Evolutionary conservation across 2,888 invertebrate species (phyloP), one percentile per base, ranked within the genome.

Genomic region (Orthosia gothica): DNA sequence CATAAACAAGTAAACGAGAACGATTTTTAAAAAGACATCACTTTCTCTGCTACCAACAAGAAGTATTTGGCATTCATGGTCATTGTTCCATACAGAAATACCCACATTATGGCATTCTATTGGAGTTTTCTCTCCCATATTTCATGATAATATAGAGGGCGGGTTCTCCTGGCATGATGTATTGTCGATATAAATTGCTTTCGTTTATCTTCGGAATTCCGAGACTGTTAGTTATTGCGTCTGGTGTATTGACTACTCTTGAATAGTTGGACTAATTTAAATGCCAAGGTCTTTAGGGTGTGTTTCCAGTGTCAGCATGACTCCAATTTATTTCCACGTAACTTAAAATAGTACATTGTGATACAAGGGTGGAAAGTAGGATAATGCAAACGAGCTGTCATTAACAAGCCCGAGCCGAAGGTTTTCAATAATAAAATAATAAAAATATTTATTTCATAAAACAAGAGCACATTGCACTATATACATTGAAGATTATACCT

Each of bases 111-210:
- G 12, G 40, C 57, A 45, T 55, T 73, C 73, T 68, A 32, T 69
- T 63, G 45, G 55, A 65, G n/a, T 65, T 62, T 75, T 84, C 67
- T 62, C 57, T 64, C n/a, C 59, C 49, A 81, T 83, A 81, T 81
- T 70, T 83, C 75, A 81, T 62, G 55, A 62, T 74, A 75, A 83
- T 77, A 73, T 58, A 70, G 64, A 49, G 64, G 81, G 73, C 67
- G 72, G 72, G 69, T 52, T 65, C 52, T 57, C 2, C n/a, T 55
- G 71, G 65, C 67, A 62, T 75, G 71, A 83, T 83, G 74, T 77
- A 81, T 83, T 66, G 64, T 64, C 59, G 73, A 75, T 72, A 83
- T 83, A 83, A 76, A 86, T 83, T 73, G 68, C 61, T 68, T 75
- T 73, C 74, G 66, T 77, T 81, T 86, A 71, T 86, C 77, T 67